Base-by-base conservation (phyloP, 2,888 invertebrate species). In the Rhyacophila evoluta region DNA sequence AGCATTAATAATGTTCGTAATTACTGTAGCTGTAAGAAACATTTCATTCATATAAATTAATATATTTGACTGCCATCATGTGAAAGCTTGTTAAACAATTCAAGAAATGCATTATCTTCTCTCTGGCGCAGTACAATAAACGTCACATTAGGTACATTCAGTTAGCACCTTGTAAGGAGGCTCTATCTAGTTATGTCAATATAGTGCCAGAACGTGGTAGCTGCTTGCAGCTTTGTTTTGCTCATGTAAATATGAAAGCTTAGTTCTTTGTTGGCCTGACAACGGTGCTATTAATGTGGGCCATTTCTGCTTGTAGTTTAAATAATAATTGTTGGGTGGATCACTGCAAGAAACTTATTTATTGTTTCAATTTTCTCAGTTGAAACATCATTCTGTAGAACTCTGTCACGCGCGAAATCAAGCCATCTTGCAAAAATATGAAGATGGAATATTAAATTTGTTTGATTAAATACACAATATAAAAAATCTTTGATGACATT, bases 231-330 rank as follows among this genome's bases (percentile, higher is more conserved):
- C 55, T 55, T 55, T 55, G 55, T 55, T 55, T 19, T 6, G 25
- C 55, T 25, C 55, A 55, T 55, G 55, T 55, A 55, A 55, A 55
- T 55, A 55, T 55, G 19, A 55, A 25, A 55, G 55, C 55, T 55
- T 8, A 55, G 25, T 25, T 55, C 25, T 19, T n/a, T 12, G 19
- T 19, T 8, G 55, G 19, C 19, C 19, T 55, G 12, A 39, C 39
- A 12, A 55, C 25, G 6, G 29, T 19, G 10, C 55, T 55, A 19
- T 55, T 55, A 55, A 55, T 55, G 55, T 15, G 10, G 25, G 25
- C 55, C 55, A 55, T 55, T 12, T 55, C 55, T 55, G 55, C 19
- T 19, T 55, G 55, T 55, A 19, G 55, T 55, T 25, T 55, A 55
- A 55, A 25, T 55, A 55, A 55, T 55, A 55, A 25, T 55, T 55